Evolutionary conservation across 2,113 vertebrate genomes (phyloP).

Genomic region (Ascaphus truei): DNA sequence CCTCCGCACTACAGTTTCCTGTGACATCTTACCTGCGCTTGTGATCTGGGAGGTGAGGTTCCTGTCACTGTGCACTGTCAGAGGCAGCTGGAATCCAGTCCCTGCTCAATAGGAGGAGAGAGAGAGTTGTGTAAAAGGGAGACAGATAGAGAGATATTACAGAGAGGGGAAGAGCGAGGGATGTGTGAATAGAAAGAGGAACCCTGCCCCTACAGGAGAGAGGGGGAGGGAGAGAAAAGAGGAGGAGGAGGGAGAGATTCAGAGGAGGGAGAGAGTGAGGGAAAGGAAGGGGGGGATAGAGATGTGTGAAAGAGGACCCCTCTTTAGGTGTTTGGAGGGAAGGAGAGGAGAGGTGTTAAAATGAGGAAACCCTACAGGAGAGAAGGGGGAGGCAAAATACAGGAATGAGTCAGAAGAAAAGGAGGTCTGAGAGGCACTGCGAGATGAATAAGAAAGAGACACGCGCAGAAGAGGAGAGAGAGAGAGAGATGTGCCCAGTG

Average conservation of each 20-base stretch:
- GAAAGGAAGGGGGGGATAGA: neutral
- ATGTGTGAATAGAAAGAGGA: neutral
- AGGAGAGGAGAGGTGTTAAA: neutral
- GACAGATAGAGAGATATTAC: conserved; percentile 8
- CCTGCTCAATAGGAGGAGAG: neutral
- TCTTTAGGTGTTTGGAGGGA: neutral
- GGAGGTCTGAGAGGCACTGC: too few species aligned
- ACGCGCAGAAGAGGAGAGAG: too few species aligned
- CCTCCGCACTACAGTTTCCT: neutral
- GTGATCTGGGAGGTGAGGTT: neutral
- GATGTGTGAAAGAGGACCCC: neutral
- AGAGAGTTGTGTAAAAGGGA: conserved; percentile 4
- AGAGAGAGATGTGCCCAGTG: too few species aligned
- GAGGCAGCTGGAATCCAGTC: conserved; percentile 3
- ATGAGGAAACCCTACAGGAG: too few species aligned
- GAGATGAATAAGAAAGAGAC: too few species aligned
- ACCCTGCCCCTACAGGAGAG: conserved; percentile 20
- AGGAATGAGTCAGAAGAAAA: too few species aligned
- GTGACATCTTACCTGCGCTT: conserved; percentile 30
- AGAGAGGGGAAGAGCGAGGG: conserved; percentile 5
- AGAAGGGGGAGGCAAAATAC: too few species aligned
- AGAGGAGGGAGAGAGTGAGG: neutral
- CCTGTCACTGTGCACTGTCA: conserved; percentile 8
- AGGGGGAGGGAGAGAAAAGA: neutral
- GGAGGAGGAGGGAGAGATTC: neutral